phyloP scores from a whole-genome alignment of 2,113 vertebrate genomes.

The Mus musculus region DNA sequence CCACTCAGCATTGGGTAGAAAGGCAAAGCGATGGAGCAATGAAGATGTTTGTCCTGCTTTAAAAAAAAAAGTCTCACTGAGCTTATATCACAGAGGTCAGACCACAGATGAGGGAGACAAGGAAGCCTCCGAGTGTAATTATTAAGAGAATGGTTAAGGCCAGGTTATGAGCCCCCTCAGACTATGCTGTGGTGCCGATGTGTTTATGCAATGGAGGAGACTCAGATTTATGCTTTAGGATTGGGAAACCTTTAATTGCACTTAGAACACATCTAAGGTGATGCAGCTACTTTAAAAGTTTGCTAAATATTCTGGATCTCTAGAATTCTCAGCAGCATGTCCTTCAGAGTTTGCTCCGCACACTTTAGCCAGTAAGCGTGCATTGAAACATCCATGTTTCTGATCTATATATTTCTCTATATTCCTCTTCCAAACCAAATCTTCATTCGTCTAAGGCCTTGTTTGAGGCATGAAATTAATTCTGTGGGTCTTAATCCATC shows the following conservation, averaged over 20 bases:
- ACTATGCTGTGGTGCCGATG: not conserved
- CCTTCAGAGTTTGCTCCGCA: not conserved
- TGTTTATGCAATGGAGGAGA: not conserved
- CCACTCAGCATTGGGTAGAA: not conserved
- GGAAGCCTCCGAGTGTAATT: not conserved
- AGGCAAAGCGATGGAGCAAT: not conserved
- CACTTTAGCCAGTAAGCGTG: not conserved
- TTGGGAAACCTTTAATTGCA: not conserved
- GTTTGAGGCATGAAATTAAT: not conserved
- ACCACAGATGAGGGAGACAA: not conserved
- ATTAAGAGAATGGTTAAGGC: not conserved
- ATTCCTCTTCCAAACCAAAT: not conserved
- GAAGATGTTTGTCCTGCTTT: not conserved
- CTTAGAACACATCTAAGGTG: not conserved
- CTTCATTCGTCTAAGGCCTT: not conserved
- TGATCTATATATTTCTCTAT: not conserved
- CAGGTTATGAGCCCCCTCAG: not conserved
- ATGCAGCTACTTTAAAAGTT: not conserved
- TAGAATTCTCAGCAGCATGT: not conserved
- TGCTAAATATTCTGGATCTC: not conserved
- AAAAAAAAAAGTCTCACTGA: not conserved
- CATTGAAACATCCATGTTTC: not conserved
- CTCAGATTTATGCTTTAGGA: not conserved
- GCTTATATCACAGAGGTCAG: not conserved
- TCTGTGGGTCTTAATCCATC: not conserved